phyloP scores from a whole-genome alignment of 2,797 vertebrate species.

The Myotis myotis region DNA sequence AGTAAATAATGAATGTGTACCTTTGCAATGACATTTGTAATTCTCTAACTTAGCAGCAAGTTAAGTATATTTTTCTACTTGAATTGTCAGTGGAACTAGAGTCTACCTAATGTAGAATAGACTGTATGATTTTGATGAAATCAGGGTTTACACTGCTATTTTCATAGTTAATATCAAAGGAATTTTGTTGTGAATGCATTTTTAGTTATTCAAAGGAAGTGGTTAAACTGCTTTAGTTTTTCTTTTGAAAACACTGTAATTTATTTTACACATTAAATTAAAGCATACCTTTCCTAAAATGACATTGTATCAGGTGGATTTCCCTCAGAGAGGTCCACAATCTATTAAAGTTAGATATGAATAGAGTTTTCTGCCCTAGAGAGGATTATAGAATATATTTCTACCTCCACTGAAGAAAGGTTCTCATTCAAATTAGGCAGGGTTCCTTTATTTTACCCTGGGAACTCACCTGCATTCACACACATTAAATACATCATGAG shows the following conservation, averaged over 20 bases:
- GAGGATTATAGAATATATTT: conserved; percentile 59
- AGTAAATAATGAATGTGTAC: background rate
- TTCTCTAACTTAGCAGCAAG: conserved; percentile 36
- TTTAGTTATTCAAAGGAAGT: conserved; percentile 39
- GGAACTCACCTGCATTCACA: background rate
- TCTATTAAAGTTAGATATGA: conserved; percentile 45
- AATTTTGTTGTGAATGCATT: conserved; percentile 46
- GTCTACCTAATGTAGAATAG: background rate
- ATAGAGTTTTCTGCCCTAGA: conserved; percentile 62
- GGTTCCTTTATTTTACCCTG: background rate
- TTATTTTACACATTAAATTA: conserved; percentile 56
- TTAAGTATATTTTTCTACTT: conserved; percentile 54
- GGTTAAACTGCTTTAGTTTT: conserved; percentile 28
- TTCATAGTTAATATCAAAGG: conserved; percentile 57
- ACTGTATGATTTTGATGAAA: conserved; percentile 58
- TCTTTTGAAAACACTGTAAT: conserved; percentile 43
- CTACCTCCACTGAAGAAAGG: conserved; percentile 43
- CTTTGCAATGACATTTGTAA: conserved; percentile 46
- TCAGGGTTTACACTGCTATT: conserved; percentile 44
- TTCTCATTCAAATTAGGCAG: conserved; percentile 41
- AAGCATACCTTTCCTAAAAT: conserved; percentile 44
- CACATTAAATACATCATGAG: background rate
- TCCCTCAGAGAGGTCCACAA: conserved; percentile 46
- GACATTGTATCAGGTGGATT: conserved; percentile 35
- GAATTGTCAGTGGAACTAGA: conserved; percentile 45